These are phyloP conservation scores for Vesta saturnalis DNA, from an alignment of 2,888 invertebrate species.

Conservation along the genomic window DNA sequence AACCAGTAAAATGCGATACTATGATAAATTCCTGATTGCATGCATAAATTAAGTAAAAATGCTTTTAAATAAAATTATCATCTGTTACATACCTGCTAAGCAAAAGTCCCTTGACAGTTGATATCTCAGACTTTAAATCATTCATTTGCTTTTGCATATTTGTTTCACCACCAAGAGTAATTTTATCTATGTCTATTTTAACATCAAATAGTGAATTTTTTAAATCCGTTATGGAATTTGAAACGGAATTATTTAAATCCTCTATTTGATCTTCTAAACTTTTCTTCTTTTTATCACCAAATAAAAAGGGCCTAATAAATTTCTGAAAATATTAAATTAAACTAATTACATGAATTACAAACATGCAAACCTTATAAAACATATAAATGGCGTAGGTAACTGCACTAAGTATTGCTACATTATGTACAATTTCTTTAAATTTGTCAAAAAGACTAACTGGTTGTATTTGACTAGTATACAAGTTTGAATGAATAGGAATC, in stretches of 20 bases:
- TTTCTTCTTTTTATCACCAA: slow-evolving; percentile 73
- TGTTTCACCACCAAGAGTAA: slow-evolving; percentile 59
- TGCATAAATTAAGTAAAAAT: too few relatives aligned
- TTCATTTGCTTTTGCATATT: slow-evolving; percentile 71
- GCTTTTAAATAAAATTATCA: too few relatives aligned
- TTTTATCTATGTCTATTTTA: slow-evolving; percentile 71
- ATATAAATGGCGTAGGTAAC: slow-evolving; percentile 81
- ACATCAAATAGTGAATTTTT: slow-evolving; percentile 73
- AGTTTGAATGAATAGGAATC: slow-evolving; percentile 28
- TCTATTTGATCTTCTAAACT: slow-evolving; percentile 73
- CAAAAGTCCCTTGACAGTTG: slow-evolving; percentile 77
- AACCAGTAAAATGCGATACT: too few relatives aligned
- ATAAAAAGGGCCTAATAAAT: slow-evolving; percentile 73
- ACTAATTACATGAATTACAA: background rate
- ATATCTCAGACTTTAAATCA: slow-evolving; percentile 74
- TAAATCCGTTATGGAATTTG: slow-evolving; percentile 67
- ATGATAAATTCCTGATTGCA: too few relatives aligned
- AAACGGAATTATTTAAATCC: slow-evolving; percentile 75
- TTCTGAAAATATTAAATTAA: slow-evolving; percentile 59
- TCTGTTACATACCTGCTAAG: slow-evolving; percentile 68
- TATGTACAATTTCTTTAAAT: slow-evolving; percentile 76
- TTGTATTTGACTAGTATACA: slow-evolving; percentile 38
- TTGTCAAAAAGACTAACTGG: slow-evolving; percentile 62
- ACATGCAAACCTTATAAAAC: slow-evolving; percentile 77
- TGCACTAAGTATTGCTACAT: slow-evolving; percentile 79